Evolutionary conservation across 2,797 vertebrate genomes (phyloP), one percentile per base, ranked within the genome.

Genomic region (Jordanella pulchra): DNA sequence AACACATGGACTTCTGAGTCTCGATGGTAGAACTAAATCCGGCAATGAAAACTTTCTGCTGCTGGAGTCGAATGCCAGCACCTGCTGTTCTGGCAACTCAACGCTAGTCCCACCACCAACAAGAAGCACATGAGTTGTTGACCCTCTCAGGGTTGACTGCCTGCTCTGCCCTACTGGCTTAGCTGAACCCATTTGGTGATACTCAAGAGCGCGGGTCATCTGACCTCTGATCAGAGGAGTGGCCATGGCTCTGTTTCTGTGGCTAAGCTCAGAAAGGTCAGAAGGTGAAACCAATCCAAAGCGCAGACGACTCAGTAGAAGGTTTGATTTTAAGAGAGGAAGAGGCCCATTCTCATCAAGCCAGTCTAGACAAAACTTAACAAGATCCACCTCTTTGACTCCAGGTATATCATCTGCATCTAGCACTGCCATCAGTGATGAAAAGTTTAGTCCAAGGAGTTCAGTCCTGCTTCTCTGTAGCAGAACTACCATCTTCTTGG

Each of bases 141-240:
- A 87, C 14, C 87, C 93, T 83, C 98, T 93, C 55, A 97, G 77
- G 0, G 88, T 95, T 0, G 95, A 95, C 84, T 95, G 96, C 25
- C 91, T 92, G 69, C 90, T 95, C 86, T 99, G 97, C 69, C 93
- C 71, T 65, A 96, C 85, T 18, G 98, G 97, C 84, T 97, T 96
- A 54, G 92, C 94, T 27, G 92, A 85, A 27, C 94, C 91, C n/a
- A 92, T 80, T 14, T 86, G 77, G 78, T 99, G 97, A 82, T 99
- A 99, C 81, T 95, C 96, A 83, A 97, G 81, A 9, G 96, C 97
- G 79, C 96, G 95, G 44, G 96, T 96, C 76, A 99, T 93, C 79
- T 96, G 92, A 73, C 96, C 94, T 75, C 95, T 93, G 63, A 98
- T 92, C 1, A 95, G 85, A 5, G 96, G 90, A 0, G 96, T 96